Evolutionary conservation across 2,797 vertebrate species (phyloP), one percentile per base, ranked within the genome.

Genomic region (Myripristis jacobus): DNA sequence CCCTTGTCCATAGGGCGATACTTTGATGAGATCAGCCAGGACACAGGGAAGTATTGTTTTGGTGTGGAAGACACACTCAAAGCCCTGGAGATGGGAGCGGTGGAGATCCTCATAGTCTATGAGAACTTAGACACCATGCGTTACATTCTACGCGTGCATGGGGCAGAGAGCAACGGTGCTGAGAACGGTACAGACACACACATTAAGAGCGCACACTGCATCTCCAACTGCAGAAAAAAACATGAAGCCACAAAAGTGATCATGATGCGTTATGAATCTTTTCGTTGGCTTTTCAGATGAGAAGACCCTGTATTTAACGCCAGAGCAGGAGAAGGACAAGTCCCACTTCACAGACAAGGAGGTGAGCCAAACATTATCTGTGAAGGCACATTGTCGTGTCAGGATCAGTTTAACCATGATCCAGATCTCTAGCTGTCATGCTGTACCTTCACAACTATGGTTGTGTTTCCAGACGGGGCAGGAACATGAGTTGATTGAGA

Each of bases 311-410:
- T 98, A 98, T 92, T 93, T 99, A 92, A 99, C 97, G 87, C 97
- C 97, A 82, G 97, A 99, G 84, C 98, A 99, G 82, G 98, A 99
- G 92, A 99, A 99, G 92, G 98, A 99, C 94, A 99, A 99, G 91
- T 99, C 98, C 78, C 98, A 99, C 91, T 99, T 99, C 93, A 98
- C 96, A 94, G 98, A 99, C 92, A 99, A 98, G 93, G 98, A 99
- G 96, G 98, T 98, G 90, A 80, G 88, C 36, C 10, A 50, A 22
- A 24, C 19, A 22, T 22, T 29, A 54, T 29, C 15, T 43, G 22
- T 60, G 22, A 16, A 41, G 10, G 3, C 11, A 22, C 10, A 54
- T 8, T 24, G 36, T n/a, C 27, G 10, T 60, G n/a, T 38, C 8
- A n/a, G 47, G 36, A 13, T 29, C 29, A 27, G 57, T 59, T 59